A percentile compares a stretch with the other conserved stretches of the same genome.
Conservation (phyloP, 2,888 invertebrate species). For the Drosophila colorata region DNA sequence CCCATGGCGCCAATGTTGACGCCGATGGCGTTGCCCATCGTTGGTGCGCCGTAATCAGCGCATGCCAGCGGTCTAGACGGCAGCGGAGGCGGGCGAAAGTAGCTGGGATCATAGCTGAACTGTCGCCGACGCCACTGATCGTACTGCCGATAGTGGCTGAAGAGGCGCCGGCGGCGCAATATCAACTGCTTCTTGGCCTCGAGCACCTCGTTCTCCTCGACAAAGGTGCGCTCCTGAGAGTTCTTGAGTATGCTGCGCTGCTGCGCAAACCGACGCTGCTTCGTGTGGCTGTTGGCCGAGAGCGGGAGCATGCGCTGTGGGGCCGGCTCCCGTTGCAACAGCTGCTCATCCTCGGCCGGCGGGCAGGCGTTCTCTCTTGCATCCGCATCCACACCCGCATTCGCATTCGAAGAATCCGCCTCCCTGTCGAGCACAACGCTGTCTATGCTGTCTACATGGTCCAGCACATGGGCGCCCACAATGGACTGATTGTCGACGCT, state of each 20-base stretch:
- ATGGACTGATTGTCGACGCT: slow-evolving; percentile 76
- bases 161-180: slow-evolving; percentile 82
- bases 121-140: slow-evolving; percentile 85
- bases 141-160: slow-evolving; percentile 85
- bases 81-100: slow-evolving; percentile 81
- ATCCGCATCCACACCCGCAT: slow-evolving; percentile 14
- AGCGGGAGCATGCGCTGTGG: slow-evolving; percentile 62
- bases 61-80: slow-evolving; percentile 68
- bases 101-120: slow-evolving; percentile 85
- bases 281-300: slow-evolving; percentile 48
- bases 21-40: slow-evolving; percentile 33
- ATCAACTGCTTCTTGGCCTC: slow-evolving; percentile 84
- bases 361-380: slow-evolving; percentile 16
- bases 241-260: slow-evolving; percentile 83
- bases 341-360: slow-evolving; percentile 62
- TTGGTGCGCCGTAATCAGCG: slow-evolving; percentile 61
- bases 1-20: slow-evolving; percentile 40
- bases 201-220: slow-evolving; percentile 81
- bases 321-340: slow-evolving; percentile 59
- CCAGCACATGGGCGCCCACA: slow-evolving; percentile 55
- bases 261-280: slow-evolving; percentile 76
- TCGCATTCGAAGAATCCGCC: slow-evolving; percentile 7
- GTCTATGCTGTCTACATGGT: slow-evolving; percentile 60
- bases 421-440: slow-evolving; percentile 42
- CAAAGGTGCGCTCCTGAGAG: slow-evolving; percentile 78